Evolutionary conservation across 2,113 vertebrate species (phyloP).

Genomic region (Elaphurus davidianus): DNA sequence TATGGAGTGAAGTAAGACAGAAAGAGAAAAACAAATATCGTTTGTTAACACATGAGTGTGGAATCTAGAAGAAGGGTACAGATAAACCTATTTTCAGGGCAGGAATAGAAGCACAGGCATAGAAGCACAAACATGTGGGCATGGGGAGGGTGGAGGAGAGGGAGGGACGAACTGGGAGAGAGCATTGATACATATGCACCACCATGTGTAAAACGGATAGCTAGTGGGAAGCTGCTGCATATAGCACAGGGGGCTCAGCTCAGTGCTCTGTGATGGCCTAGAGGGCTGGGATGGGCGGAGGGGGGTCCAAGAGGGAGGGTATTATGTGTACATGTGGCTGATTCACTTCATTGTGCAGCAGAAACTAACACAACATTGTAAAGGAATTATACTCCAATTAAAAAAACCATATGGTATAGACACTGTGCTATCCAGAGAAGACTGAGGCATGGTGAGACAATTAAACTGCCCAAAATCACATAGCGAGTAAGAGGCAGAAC

Average conservation of each 20-base stretch:
- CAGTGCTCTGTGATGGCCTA: neutral
- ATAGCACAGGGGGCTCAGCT: neutral
- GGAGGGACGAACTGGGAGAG: neutral
- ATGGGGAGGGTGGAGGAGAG: neutral
- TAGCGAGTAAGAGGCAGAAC: neutral
- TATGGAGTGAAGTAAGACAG: neutral
- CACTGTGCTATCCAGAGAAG: neutral
- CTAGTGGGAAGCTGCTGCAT: neutral
- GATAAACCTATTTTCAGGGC: neutral
- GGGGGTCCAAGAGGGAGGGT: neutral
- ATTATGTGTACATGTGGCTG: neutral
- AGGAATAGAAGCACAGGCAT: neutral
- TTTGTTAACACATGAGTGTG: neutral
- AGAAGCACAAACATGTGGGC: neutral
- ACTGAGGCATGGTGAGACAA: neutral
- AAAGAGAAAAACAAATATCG: neutral
- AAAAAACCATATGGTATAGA: neutral
- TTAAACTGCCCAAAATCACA: neutral
- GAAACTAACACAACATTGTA: neutral
- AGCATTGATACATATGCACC: neutral
- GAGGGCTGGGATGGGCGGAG: neutral
- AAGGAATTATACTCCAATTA: neutral
- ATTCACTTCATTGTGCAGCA: neutral
- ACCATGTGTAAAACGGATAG: neutral
- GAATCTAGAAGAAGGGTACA: neutral